These are phyloP conservation scores for Abscondita cerata DNA, from an alignment of 2,888 invertebrate genomes.

Conservation along the genomic window DNA sequence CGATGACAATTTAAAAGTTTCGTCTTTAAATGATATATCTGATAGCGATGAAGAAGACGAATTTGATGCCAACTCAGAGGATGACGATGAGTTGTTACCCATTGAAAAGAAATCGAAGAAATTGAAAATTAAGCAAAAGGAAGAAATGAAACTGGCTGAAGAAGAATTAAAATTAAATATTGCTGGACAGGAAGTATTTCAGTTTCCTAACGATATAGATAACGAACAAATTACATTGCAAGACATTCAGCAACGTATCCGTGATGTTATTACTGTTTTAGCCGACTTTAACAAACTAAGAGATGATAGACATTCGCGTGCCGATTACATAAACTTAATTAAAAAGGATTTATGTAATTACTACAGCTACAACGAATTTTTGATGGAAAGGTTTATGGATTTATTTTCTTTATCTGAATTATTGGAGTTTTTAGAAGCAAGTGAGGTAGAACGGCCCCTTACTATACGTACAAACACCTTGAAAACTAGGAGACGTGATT, in stretches of 20 bases:
- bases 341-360: constrained; percentile 88
- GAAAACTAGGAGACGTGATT: constrained; percentile 88
- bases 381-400: constrained; percentile 92
- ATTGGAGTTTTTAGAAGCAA: constrained; percentile 94
- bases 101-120: constrained; percentile 85
- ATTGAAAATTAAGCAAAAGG: constrained; percentile 74
- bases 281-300: constrained; percentile 78
- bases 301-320: constrained; percentile 73
- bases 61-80: constrained; percentile 53
- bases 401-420: constrained; percentile 87
- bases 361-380: constrained; percentile 95
- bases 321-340: constrained; percentile 83
- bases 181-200: constrained; percentile 76
- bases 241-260: constrained; percentile 88
- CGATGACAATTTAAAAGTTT: constrained; percentile 47
- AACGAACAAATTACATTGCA: constrained; percentile 77
- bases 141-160: constrained; percentile 76
- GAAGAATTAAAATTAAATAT: constrained; percentile 85
- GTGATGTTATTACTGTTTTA: constrained; percentile 81
- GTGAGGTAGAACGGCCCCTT: constrained; percentile 92
- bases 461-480: constrained; percentile 96
- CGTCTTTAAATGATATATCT: constrained; percentile 50
- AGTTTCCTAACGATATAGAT: constrained; percentile 80
- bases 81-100: constrained; percentile 76
- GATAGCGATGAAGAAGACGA: constrained; percentile 46